Conservation (phyloP, 2,888 invertebrate genomes). For the Drosophila macrothrix region DNA sequence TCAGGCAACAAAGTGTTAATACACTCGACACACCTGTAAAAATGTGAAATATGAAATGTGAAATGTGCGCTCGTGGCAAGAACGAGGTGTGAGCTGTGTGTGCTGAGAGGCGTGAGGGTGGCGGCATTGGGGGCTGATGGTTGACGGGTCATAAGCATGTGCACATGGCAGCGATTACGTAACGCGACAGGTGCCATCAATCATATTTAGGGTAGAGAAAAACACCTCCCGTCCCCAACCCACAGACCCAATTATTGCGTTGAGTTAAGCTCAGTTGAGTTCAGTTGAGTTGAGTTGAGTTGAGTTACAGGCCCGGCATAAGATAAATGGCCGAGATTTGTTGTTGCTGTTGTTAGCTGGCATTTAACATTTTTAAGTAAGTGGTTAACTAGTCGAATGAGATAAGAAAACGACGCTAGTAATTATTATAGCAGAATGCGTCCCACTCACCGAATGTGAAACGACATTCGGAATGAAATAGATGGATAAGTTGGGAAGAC, state of each 20-base stretch:
- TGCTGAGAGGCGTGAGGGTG: not conserved
- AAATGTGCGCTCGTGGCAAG: slow-evolving; percentile 27
- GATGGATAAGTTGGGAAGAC: slow-evolving; percentile 69
- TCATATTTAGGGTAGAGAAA: slow-evolving; percentile 67
- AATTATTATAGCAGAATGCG: slow-evolving; percentile 27
- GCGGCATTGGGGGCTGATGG: slow-evolving; percentile 2
- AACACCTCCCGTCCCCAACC: not conserved
- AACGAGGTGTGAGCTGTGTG: not conserved
- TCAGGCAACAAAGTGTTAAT: slow-evolving; percentile 73
- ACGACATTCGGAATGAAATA: slow-evolving; percentile 31
- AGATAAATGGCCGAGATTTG: slow-evolving; percentile 70
- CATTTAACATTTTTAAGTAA: slow-evolving; percentile 62
- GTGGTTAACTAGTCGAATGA: slow-evolving; percentile 58
- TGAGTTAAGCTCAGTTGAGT: not conserved
- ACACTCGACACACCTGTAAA: slow-evolving; percentile 63
- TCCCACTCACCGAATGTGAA: slow-evolving; percentile 20
- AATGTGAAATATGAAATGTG: slow-evolving; percentile 56
- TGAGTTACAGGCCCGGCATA: slow-evolving; percentile 2
- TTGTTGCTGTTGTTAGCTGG: slow-evolving; percentile 31
- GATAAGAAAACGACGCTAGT: slow-evolving; percentile 14
- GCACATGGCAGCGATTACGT: slow-evolving; percentile 75
- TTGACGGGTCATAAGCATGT: slow-evolving; percentile 61
- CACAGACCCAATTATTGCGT: not conserved
- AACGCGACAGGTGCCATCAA: slow-evolving; percentile 79
- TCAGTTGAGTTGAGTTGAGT: not conserved